phyloP scores from a whole-genome alignment of 2,113 vertebrate species.

The Beaufortia kweichowensis region DNA sequence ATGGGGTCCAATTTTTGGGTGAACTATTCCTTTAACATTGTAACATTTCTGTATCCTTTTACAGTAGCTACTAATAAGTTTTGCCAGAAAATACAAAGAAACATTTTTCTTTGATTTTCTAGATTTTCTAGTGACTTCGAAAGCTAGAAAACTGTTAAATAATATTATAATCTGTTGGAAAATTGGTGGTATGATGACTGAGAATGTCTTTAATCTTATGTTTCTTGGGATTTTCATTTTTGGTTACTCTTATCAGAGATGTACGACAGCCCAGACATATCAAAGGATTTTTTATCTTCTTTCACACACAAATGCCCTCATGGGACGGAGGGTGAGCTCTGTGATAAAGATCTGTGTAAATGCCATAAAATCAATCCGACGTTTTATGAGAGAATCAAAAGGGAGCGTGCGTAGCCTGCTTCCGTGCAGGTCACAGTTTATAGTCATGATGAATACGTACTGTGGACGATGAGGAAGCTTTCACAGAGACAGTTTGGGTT shows the following conservation, averaged over 20 bases:
- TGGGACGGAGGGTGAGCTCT: conserved; percentile 24
- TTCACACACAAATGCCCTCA: conserved; percentile 22
- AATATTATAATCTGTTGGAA: no score
- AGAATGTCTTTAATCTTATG: conserved; percentile 7
- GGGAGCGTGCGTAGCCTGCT: background rate
- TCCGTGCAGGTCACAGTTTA: conserved; percentile 40
- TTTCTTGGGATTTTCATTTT: conserved; percentile 7
- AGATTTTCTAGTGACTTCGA: no score
- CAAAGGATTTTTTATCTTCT: background rate
- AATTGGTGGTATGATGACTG: background rate
- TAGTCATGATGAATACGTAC: conserved; percentile 33
- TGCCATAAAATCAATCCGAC: conserved; percentile 6
- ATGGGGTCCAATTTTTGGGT: no score
- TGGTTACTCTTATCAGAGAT: conserved; percentile 17
- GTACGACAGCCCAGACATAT: background rate
- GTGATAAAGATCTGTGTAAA: conserved; percentile 31
- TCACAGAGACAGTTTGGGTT: conserved; percentile 22
- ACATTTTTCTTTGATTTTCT: no score
- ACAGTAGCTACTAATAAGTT: no score
- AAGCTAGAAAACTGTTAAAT: no score
- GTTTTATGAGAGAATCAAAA: conserved; percentile 32
- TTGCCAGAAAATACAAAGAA: no score
- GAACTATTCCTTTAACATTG: no score
- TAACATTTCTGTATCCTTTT: no score
- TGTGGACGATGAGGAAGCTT: conserved; percentile 13